phyloP scores from a whole-genome alignment of 2,113 vertebrate species.

The Nothoprocta pentlandii region DNA sequence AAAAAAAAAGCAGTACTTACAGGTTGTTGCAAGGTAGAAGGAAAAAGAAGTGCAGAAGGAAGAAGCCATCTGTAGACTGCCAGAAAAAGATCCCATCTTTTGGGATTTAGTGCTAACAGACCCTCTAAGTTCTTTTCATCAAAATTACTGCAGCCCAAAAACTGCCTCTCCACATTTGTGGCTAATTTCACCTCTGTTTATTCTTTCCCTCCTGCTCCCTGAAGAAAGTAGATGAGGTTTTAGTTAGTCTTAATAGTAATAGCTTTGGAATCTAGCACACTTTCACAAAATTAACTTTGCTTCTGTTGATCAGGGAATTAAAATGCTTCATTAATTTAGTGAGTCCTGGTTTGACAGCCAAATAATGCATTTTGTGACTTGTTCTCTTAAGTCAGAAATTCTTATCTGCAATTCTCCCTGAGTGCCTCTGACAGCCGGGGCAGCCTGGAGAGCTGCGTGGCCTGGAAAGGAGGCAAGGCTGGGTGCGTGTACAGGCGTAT shows the following conservation, averaged over 20 bases:
- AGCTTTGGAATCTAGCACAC: slow-evolving; percentile 73
- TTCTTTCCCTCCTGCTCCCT: slow-evolving; percentile 66
- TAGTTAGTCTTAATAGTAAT: slow-evolving; percentile 73
- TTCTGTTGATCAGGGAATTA: slow-evolving; percentile 75
- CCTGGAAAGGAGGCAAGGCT: slow-evolving; percentile 1
- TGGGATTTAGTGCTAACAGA: slow-evolving; percentile 38
- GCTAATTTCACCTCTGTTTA: slow-evolving; percentile 74
- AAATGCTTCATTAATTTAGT: slow-evolving; percentile 76
- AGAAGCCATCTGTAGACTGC: slow-evolving; percentile 25
- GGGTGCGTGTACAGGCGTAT: accelerated
- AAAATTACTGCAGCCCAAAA: slow-evolving; percentile 50
- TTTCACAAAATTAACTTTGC: slow-evolving; percentile 75
- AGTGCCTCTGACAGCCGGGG: slow-evolving; percentile 12
- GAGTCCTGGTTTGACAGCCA: slow-evolving; percentile 73
- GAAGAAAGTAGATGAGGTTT: slow-evolving; percentile 74
- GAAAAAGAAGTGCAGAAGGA: neutral
- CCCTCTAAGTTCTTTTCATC: slow-evolving; percentile 48
- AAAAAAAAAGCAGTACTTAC: neutral
- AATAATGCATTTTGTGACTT: slow-evolving; percentile 70
- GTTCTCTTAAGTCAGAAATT: slow-evolving; percentile 59
- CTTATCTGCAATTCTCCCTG: slow-evolving; percentile 13
- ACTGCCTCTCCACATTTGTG: slow-evolving; percentile 45
- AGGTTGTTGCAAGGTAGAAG: neutral
- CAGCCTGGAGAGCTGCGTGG: neutral
- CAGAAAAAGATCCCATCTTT: neutral